A percentile compares a stretch with the other conserved stretches of the same genome.
Conservation (phyloP, 2,888 invertebrate genomes). For the Penaeus monodon region DNA sequence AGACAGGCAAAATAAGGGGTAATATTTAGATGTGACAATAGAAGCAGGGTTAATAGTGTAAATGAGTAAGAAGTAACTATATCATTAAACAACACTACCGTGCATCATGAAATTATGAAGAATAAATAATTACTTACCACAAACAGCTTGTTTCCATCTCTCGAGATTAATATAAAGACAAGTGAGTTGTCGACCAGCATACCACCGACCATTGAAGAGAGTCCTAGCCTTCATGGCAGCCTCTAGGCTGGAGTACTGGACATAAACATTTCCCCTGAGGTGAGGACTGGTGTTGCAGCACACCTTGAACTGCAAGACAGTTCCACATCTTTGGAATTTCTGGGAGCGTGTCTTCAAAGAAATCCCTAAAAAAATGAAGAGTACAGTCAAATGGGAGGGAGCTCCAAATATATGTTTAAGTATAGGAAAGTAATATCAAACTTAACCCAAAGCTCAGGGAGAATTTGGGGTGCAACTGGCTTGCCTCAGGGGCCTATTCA, state of each 20-base stretch:
- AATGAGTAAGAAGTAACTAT: too few species aligned
- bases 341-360: constrained; percentile 86
- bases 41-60: too few species aligned
- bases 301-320: constrained; percentile 75
- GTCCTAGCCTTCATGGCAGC: constrained; percentile 76
- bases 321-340: constrained; percentile 79
- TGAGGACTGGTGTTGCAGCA: constrained; percentile 89
- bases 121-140: constrained; percentile 77
- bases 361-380: constrained; percentile 74
- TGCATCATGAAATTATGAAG: neutral
- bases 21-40: too few species aligned
- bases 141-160: constrained; percentile 89
- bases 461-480: too few species aligned
- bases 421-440: too few species aligned
- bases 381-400: too few species aligned
- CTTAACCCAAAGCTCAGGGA: too few species aligned
- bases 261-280: constrained; percentile 89
- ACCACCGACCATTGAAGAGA: constrained; percentile 86
- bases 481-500: too few species aligned
- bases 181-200: constrained; percentile 85
- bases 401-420: too few species aligned
- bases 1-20: too few species aligned
- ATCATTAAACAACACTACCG: neutral
- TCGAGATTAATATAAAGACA: constrained; percentile 83
- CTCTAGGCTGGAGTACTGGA: constrained; percentile 70